A percentile compares a stretch with the other conserved stretches of the same genome.
These are phyloP conservation scores for Drosophila longiperda DNA, from an alignment of 2,888 invertebrate genomes.

Conservation along the genomic window DNA sequence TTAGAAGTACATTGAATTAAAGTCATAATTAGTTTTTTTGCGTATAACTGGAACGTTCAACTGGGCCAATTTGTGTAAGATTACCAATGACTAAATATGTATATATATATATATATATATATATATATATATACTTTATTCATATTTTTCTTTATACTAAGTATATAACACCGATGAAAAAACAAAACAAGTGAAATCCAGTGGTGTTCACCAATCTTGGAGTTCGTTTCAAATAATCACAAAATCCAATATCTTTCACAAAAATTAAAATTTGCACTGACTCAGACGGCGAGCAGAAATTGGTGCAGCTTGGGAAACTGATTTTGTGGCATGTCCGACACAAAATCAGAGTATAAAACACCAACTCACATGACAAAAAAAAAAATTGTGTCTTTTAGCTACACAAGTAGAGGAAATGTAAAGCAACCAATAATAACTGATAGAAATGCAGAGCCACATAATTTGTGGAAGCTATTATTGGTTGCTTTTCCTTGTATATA, in stretches of 20 bases:
- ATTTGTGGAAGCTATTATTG: constrained; percentile 11
- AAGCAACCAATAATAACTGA: constrained; percentile 28
- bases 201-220: not conserved
- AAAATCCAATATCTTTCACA: not conserved
- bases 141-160: constrained; percentile 32
- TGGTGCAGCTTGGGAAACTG: not conserved
- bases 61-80: constrained; percentile 56
- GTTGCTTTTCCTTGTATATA: constrained; percentile 33
- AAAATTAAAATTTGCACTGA: not conserved
- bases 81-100: constrained; percentile 40
- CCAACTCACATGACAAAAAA: constrained; percentile 37
- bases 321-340: not conserved
- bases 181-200: not conserved
- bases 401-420: constrained; percentile 41
- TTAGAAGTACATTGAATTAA: constrained; percentile 22
- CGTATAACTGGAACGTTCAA: constrained; percentile 66
- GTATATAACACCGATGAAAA: constrained; percentile 40
- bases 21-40: constrained; percentile 25
- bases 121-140: not conserved
- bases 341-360: constrained; percentile 6
- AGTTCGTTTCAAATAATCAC: not conserved
- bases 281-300: not conserved
- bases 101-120: constrained; percentile 3
- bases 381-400: constrained; percentile 49
- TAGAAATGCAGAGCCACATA: not conserved